Conservation (phyloP, 2,797 vertebrate genomes). For the Clamator glandarius region DNA sequence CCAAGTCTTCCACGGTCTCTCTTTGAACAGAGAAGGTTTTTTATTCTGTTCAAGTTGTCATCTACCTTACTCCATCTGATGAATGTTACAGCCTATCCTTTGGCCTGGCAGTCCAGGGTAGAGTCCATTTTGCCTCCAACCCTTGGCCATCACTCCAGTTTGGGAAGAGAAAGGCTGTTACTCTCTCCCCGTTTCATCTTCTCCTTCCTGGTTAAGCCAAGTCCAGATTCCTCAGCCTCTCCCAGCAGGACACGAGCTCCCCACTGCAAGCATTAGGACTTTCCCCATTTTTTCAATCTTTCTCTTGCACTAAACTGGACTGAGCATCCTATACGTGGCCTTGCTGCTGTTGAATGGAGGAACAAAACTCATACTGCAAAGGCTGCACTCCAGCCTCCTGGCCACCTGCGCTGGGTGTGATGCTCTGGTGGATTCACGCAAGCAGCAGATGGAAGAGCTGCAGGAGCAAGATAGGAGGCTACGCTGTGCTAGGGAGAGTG, state of each 20-base stretch:
- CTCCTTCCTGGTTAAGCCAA: not conserved
- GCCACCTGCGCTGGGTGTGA: too few relatives aligned
- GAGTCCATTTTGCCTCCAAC: not conserved
- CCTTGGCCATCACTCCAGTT: accelerated
- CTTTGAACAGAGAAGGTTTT: not conserved
- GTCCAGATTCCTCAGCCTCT: not conserved
- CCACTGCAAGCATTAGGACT: not conserved
- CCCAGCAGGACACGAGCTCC: not conserved
- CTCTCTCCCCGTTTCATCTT: not conserved
- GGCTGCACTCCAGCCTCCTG: too few relatives aligned
- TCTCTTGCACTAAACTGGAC: not conserved
- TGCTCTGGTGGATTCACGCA: not conserved
- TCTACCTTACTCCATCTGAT: not conserved
- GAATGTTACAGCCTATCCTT: not conserved
- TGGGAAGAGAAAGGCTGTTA: not conserved
- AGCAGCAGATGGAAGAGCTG: not conserved
- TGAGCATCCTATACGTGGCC: too few relatives aligned
- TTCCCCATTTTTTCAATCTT: not conserved
- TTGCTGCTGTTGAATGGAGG: not conserved
- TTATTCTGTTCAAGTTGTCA: not conserved
- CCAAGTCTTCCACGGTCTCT: not conserved
- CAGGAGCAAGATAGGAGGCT: not conserved
- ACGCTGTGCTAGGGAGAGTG: not conserved
- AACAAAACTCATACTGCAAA: not conserved
- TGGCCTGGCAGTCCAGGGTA: not conserved